Conservation (phyloP, 2,888 invertebrate species). For the Hetaerina titia region DNA sequence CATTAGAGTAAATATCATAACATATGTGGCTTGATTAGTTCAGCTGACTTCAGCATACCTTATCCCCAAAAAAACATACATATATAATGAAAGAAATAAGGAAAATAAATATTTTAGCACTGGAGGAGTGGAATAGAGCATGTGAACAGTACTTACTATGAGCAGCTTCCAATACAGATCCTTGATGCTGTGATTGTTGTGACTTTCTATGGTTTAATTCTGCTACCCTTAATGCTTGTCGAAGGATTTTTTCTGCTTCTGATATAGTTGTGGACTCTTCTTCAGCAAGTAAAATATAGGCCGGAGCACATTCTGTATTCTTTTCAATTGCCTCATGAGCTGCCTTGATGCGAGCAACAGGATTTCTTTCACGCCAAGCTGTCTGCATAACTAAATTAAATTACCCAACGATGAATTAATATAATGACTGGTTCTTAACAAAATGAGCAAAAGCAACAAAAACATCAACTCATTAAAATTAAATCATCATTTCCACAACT, state of each 20-base stretch:
- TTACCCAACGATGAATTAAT: conserved; percentile 18
- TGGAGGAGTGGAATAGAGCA: neutral
- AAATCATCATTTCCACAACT: neutral
- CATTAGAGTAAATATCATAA: too few relatives aligned
- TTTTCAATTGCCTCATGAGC: conserved; percentile 92
- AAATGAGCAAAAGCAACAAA: neutral
- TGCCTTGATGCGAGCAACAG: conserved; percentile 92
- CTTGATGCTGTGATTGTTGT: conserved; percentile 89
- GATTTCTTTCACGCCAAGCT: conserved; percentile 97
- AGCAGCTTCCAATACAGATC: conserved; percentile 85
- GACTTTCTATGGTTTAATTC: conserved; percentile 89
- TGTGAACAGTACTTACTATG: conserved; percentile 78
- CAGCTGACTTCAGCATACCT: too few relatives aligned
- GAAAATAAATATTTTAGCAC: too few relatives aligned
- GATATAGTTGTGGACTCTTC: conserved; percentile 96
- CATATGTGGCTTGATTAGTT: too few relatives aligned
- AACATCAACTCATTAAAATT: neutral
- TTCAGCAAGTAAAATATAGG: conserved; percentile 96
- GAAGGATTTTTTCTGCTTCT: conserved; percentile 91
- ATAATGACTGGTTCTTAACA: too few relatives aligned
- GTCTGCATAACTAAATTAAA: conserved; percentile 89
- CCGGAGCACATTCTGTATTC: conserved; percentile 95
- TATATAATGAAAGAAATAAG: too few relatives aligned
- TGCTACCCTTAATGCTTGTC: conserved; percentile 90
- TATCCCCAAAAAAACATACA: too few relatives aligned